phyloP scores from a whole-genome alignment of 2,888 invertebrate species.

The Hetaerina titia region DNA sequence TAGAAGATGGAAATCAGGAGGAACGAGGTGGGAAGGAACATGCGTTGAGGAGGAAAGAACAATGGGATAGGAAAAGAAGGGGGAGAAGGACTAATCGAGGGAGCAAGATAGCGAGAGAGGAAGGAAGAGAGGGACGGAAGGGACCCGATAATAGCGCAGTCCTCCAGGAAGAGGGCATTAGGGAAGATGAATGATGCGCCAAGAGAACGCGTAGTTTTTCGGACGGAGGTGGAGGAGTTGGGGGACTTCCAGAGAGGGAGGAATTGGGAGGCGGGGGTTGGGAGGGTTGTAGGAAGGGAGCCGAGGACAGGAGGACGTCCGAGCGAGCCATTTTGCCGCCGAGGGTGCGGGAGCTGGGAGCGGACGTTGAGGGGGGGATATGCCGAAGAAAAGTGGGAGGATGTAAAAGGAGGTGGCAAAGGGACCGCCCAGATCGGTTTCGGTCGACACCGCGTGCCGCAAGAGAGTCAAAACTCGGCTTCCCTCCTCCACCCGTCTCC shows the following conservation, averaged over 20 bases:
- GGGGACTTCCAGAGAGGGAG: background rate
- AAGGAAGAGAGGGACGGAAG: background rate
- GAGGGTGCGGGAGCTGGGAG: background rate
- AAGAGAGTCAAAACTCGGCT: too few species aligned
- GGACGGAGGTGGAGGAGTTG: background rate
- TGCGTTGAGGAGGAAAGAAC: too few species aligned
- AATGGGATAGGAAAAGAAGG: too few species aligned
- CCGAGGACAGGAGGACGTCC: background rate
- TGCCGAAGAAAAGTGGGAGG: too few species aligned
- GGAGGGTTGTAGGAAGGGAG: background rate
- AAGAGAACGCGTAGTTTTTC: background rate
- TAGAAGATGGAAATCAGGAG: too few species aligned
- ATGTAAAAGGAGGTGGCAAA: too few species aligned
- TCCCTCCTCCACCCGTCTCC: too few species aligned
- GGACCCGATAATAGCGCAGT: background rate
- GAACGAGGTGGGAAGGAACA: too few species aligned
- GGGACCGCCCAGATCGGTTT: too few species aligned
- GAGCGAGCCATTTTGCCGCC: background rate
- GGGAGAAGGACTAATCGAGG: too few species aligned
- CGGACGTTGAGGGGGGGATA: background rate
- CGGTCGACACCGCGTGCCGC: too few species aligned
- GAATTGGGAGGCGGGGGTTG: background rate
- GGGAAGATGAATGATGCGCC: constrained; percentile 12
- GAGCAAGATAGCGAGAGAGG: background rate
- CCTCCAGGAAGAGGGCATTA: background rate